Percentiles rank a stretch among this genome's conserved stretches.
Conservation (phyloP, 2,888 invertebrate genomes). For the Trimorus sp. region DNA sequence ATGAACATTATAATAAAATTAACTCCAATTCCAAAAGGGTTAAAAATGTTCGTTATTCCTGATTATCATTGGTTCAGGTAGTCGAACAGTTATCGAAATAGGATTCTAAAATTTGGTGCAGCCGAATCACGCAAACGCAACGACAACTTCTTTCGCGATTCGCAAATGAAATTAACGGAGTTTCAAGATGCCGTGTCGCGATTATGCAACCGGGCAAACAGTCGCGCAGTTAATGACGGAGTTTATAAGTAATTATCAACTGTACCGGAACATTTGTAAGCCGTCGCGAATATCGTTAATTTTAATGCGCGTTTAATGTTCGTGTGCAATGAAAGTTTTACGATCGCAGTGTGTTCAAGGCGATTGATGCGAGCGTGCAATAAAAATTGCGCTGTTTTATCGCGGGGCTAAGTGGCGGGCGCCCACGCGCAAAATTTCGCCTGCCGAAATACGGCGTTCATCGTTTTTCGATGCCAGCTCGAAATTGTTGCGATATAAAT, state of each 20-base stretch:
- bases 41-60: too few relatives aligned
- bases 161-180: slow-evolving; percentile 13
- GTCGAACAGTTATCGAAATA: too few relatives aligned
- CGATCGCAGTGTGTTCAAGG: slow-evolving; percentile 16
- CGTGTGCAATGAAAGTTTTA: slow-evolving; percentile 47
- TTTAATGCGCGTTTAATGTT: slow-evolving; percentile 47
- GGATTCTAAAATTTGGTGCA: too few relatives aligned
- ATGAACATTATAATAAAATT: too few relatives aligned
- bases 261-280: slow-evolving; percentile 37
- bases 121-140: background rate
- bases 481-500: slow-evolving; percentile 27
- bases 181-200: slow-evolving; percentile 8
- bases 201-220: slow-evolving; percentile 30
- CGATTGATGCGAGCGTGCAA: slow-evolving; percentile 26
- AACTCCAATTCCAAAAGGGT: too few relatives aligned
- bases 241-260: slow-evolving; percentile 39
- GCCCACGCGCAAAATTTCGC: slow-evolving; percentile 12
- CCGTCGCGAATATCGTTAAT: slow-evolving; percentile 44
- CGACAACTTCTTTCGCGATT: background rate
- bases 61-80: too few relatives aligned
- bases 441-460: background rate
- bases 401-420: slow-evolving; percentile 14
- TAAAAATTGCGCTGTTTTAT: slow-evolving; percentile 29
- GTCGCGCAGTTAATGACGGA: slow-evolving; percentile 35
- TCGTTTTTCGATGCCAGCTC: slow-evolving; percentile 14